Evolutionary conservation across 2,797 vertebrate species (phyloP).

Genomic region (Melanotaenia nigrans): DNA sequence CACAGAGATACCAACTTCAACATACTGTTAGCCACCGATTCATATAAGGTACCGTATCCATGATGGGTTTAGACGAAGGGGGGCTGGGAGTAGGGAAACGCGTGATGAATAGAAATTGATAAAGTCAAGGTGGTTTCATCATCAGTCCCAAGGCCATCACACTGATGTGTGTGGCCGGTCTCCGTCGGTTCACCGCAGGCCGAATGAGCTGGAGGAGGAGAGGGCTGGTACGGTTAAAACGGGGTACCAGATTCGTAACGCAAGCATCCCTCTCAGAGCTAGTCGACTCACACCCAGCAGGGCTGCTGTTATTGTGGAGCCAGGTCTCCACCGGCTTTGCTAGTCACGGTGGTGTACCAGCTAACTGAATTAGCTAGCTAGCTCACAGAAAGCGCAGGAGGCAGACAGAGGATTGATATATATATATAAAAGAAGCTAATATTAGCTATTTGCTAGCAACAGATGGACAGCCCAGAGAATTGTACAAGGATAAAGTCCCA

Average conservation of each 20-base stretch:
- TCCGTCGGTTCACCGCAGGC: slow-evolving; percentile 63
- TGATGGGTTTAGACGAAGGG: background rate
- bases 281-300: background rate
- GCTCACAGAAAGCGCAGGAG: slow-evolving; percentile 28
- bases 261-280: slow-evolving; percentile 41
- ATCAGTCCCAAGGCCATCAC: slow-evolving; percentile 78
- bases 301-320: background rate
- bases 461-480: background rate
- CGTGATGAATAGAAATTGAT: slow-evolving; percentile 51
- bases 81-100: slow-evolving; percentile 11
- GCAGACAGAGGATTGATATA: slow-evolving; percentile 38
- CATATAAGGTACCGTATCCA: slow-evolving; percentile 89
- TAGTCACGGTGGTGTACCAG: slow-evolving; percentile 17
- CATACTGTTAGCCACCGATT: slow-evolving; percentile 93
- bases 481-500: slow-evolving; percentile 20
- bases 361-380: slow-evolving; percentile 61
- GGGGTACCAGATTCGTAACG: slow-evolving; percentile 26
- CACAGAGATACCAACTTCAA: slow-evolving; percentile 89
- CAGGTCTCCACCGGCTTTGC: slow-evolving; percentile 17
- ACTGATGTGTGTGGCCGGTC: slow-evolving; percentile 47
- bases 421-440: slow-evolving; percentile 50
- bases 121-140: slow-evolving; percentile 81
- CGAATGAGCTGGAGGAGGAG: slow-evolving; percentile 48
- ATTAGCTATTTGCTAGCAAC: slow-evolving; percentile 66
- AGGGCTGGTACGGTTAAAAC: slow-evolving; percentile 19